These are phyloP conservation scores for Brachionus sp. DNA, from an alignment of 1,140 invertebrate genomes.

Conservation along the genomic window DNA sequence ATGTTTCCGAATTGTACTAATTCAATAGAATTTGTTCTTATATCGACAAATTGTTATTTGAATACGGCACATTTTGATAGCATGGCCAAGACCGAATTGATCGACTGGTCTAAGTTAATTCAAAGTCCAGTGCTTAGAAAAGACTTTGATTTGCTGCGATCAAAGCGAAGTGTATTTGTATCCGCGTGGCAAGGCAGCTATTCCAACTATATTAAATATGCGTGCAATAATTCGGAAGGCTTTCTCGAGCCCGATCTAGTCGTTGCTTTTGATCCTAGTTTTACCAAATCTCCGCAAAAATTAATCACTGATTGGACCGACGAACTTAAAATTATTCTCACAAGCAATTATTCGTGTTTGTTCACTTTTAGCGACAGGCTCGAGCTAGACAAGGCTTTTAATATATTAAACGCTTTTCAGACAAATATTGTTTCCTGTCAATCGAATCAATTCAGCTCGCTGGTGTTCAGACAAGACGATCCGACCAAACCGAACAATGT, in stretches of 20 bases:
- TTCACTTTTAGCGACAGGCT: conserved; percentile 33
- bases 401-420: conserved; percentile 19
- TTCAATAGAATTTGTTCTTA: not conserved
- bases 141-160: not conserved
- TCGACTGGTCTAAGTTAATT: not conserved
- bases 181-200: conserved; percentile 45
- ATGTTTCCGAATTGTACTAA: not conserved
- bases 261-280: conserved; percentile 30
- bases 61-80: not conserved
- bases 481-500: not conserved
- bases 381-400: not conserved
- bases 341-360: conserved; percentile 13
- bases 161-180: not conserved
- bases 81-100: not conserved
- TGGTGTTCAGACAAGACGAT: conserved; percentile 1
- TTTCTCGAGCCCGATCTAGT: conserved; percentile 35
- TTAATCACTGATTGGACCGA: conserved; percentile 39
- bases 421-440: not conserved
- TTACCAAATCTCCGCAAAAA: conserved; percentile 42
- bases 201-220: conserved; percentile 24
- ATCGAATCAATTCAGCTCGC: conserved; percentile 37
- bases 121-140: conserved; percentile 20
- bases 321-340: conserved; percentile 26
- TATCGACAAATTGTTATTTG: not conserved
- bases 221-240: conserved; percentile 13